phyloP scores from a whole-genome alignment of 2,113 vertebrate genomes.

The Pontoporia blainvillei region DNA sequence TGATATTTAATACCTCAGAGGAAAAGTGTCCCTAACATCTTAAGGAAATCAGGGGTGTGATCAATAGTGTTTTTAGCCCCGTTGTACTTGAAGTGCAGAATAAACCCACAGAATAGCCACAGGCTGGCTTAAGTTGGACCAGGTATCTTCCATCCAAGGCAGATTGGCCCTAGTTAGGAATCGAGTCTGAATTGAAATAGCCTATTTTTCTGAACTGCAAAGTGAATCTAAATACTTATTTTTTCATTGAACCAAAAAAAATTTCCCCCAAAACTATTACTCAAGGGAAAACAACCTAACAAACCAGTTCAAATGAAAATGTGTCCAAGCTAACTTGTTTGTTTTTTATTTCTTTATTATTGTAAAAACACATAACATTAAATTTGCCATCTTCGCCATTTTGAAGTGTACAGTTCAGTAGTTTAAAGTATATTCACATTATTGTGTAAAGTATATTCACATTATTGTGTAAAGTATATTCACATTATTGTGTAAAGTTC shows the following conservation, averaged over 20 bases:
- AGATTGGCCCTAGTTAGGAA: background rate
- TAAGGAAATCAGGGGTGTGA: constrained; percentile 42
- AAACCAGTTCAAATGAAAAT: background rate
- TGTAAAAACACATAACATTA: background rate
- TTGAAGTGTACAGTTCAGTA: background rate
- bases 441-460: background rate
- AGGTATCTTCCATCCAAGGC: background rate
- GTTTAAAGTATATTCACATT: too few relatives aligned
- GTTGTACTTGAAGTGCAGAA: background rate
- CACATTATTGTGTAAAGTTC: background rate
- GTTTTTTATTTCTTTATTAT: background rate
- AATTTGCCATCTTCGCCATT: background rate
- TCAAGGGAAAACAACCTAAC: background rate
- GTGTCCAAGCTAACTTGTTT: background rate
- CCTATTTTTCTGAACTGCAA: background rate
- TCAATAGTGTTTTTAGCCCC: constrained; percentile 42
- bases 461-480: background rate
- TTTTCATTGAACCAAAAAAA: background rate
- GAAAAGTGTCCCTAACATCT: constrained; percentile 59
- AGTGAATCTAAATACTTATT: background rate
- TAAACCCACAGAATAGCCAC: background rate
- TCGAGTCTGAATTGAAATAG: background rate
- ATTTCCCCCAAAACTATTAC: background rate
- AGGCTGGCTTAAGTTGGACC: background rate
- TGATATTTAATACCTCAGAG: constrained; percentile 65